Evolutionary conservation across 2,888 invertebrate species (phyloP).

Genomic region (Cancer borealis): DNA sequence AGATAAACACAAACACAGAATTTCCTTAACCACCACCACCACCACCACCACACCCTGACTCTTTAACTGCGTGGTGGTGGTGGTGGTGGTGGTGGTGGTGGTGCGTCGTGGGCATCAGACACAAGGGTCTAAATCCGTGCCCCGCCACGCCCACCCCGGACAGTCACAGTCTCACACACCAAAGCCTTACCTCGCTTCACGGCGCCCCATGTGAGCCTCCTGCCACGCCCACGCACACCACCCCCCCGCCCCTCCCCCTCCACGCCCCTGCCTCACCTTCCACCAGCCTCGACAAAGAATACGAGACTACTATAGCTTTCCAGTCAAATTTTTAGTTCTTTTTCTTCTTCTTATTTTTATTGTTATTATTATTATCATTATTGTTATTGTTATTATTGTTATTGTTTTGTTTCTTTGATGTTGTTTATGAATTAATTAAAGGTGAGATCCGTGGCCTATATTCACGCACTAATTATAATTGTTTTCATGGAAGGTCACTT

Average conservation of each 20-base stretch:
- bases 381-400: background rate
- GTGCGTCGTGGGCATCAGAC: background rate
- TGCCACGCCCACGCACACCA: slow-evolving; percentile 3
- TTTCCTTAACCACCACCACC: background rate
- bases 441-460: background rate
- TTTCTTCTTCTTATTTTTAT: background rate
- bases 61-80: background rate
- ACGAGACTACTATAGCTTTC: background rate
- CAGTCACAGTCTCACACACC: background rate
- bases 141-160: background rate
- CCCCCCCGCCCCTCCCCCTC: background rate
- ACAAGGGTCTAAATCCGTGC: slow-evolving; percentile 14
- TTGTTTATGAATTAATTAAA: background rate
- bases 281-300: background rate
- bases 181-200: background rate
- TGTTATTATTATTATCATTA: background rate
- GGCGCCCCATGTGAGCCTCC: background rate
- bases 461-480: background rate
- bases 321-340: background rate
- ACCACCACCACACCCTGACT: background rate
- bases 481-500: background rate
- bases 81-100: background rate
- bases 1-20: background rate
- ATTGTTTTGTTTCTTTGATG: background rate
- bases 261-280: background rate